Evolutionary conservation across 2,113 vertebrate genomes (phyloP).

Genomic region (Cnemophilus loriae): DNA sequence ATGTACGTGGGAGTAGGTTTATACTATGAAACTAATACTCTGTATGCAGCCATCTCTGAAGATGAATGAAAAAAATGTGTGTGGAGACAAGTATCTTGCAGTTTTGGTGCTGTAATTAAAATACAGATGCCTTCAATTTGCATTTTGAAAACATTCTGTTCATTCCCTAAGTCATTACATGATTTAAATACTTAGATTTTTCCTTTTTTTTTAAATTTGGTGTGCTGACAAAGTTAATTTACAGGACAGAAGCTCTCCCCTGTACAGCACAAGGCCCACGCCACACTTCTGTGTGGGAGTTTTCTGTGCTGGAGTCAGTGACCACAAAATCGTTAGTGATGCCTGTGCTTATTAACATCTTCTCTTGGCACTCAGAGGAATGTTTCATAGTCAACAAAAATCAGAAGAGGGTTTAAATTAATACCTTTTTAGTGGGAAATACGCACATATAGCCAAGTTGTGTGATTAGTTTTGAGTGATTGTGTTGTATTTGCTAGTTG

Average conservation of each 20-base stretch:
- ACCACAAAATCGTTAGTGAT: fast-evolving
- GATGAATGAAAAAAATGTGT: constrained; percentile 44
- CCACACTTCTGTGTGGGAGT: background rate
- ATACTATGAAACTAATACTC: constrained; percentile 35
- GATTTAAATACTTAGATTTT: background rate
- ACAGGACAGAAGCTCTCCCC: background rate
- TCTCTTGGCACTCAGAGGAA: background rate
- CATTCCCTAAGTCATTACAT: background rate
- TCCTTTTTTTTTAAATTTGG: background rate
- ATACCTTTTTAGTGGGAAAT: background rate
- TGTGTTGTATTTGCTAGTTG: background rate
- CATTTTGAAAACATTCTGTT: constrained; percentile 53
- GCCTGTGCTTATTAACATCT: background rate
- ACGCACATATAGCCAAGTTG: background rate
- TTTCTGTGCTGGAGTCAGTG: background rate
- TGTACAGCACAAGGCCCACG: fast-evolving
- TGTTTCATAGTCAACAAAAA: background rate
- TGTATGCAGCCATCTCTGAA: background rate
- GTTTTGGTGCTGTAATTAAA: constrained; percentile 18
- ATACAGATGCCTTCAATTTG: constrained; percentile 22
- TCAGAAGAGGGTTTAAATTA: background rate
- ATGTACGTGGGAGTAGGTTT: constrained; percentile 68
- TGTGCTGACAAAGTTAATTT: background rate
- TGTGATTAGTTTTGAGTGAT: background rate
- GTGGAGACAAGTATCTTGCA: constrained; percentile 7